Conservation (phyloP, 2,888 invertebrate species). For the Smittia aterrima region DNA sequence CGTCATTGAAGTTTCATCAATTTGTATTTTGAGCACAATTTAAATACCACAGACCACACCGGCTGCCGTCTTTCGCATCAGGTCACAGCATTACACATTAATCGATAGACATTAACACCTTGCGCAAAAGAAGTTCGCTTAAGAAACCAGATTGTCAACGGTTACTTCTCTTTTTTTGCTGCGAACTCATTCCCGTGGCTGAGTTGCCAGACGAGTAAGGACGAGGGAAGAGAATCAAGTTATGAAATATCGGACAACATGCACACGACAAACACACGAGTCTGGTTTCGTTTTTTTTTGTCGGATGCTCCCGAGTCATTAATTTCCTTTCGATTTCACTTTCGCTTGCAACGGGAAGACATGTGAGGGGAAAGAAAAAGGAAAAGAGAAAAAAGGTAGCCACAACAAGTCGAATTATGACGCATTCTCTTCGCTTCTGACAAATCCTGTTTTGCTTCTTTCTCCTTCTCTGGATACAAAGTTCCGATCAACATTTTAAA, state of each 20-base stretch:
- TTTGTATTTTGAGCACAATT: background rate
- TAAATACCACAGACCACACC: slow-evolving; percentile 23
- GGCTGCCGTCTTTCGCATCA: background rate
- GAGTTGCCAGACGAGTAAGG: slow-evolving; percentile 13
- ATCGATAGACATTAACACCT: slow-evolving; percentile 36
- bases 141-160: slow-evolving; percentile 40
- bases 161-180: slow-evolving; percentile 7
- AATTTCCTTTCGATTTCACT: slow-evolving; percentile 25
- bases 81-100: slow-evolving; percentile 10
- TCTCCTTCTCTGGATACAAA: background rate
- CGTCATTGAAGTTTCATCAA: slow-evolving; percentile 23
- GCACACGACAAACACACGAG: slow-evolving; percentile 28
- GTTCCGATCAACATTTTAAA: slow-evolving; percentile 6
- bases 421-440: slow-evolving; percentile 12
- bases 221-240: slow-evolving; percentile 8
- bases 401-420: slow-evolving; percentile 12
- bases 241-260: slow-evolving; percentile 33
- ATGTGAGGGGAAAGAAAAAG: background rate
- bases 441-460: background rate
- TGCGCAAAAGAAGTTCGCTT: slow-evolving; percentile 1
- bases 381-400: slow-evolving; percentile 12
- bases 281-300: background rate
- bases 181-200: background rate
- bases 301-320: slow-evolving; percentile 13
- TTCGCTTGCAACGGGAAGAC: slow-evolving; percentile 5